phyloP scores from a whole-genome alignment of 1,140 invertebrate species.

The Delia radicum region DNA sequence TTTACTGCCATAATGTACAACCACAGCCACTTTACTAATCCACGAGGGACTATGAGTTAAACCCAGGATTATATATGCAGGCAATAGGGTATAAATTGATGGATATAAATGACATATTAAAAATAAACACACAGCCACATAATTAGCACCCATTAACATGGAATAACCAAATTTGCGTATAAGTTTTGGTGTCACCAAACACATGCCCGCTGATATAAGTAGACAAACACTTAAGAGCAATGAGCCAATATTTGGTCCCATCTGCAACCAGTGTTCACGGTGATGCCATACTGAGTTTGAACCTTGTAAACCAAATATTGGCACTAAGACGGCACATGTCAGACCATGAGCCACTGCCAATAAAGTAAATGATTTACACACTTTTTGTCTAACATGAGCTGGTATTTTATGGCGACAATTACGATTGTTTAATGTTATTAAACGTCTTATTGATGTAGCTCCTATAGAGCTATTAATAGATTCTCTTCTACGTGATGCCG shows the following conservation, averaged over 20 bases:
- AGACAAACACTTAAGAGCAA: conserved; percentile 60
- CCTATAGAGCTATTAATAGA: conserved; percentile 68
- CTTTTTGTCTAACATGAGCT: conserved; percentile 59
- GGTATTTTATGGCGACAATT: conserved; percentile 57
- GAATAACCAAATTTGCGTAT: conserved; percentile 62
- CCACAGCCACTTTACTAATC: conserved; percentile 60
- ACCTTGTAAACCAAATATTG: conserved; percentile 64
- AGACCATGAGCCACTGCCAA: conserved; percentile 63
- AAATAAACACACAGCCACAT: conserved; percentile 60
- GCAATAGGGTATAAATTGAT: conserved; percentile 62
- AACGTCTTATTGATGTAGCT: conserved; percentile 64
- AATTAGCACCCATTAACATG: conserved; percentile 58
- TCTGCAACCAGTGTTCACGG: conserved; percentile 46
- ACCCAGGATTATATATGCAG: conserved; percentile 63
- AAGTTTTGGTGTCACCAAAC: conserved; percentile 59
- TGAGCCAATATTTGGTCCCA: conserved; percentile 58
- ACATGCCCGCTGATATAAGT: conserved; percentile 59
- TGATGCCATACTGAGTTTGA: conserved; percentile 58
- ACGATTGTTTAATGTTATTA: conserved; percentile 64
- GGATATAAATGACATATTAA: conserved; percentile 64
- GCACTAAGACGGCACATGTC: conserved; percentile 62
- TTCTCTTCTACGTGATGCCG: conserved; percentile 60
- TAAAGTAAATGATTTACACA: conserved; percentile 60
- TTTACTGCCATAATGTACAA: conserved; percentile 63
- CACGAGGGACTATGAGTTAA: conserved; percentile 59